Percentiles rank a stretch among this genome's conserved stretches.
Conservation (phyloP, 2,797 vertebrate species). For the Bradypus variegatus region DNA sequence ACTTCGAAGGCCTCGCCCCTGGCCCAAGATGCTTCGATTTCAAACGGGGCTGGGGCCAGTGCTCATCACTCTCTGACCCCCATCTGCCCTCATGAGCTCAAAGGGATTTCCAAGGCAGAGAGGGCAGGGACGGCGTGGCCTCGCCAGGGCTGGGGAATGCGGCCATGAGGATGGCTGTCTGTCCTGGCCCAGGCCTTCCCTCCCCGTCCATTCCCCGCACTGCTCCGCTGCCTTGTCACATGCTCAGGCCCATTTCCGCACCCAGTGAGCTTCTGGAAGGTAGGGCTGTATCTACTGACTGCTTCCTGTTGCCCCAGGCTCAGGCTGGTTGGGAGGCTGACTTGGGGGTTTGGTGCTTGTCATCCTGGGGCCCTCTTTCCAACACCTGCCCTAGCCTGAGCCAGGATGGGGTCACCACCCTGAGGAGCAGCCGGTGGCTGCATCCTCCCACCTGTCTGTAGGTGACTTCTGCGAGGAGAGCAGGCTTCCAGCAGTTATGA, state of each 20-base stretch:
- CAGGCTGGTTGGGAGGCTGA: not conserved
- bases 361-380: not conserved
- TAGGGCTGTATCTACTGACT: not conserved
- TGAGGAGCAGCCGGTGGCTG: not conserved
- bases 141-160: not conserved
- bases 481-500: not conserved
- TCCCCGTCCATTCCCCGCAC: not conserved
- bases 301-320: not conserved
- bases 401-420: not conserved
- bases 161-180: not conserved
- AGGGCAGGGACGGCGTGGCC: constrained; percentile 32
- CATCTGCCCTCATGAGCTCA: constrained; percentile 59
- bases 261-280: not conserved
- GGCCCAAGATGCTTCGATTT: constrained; percentile 57
- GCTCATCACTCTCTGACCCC: constrained; percentile 48
- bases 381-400: not conserved
- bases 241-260: not conserved
- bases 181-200: not conserved
- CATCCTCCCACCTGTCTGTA: not conserved
- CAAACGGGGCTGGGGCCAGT: constrained; percentile 55
- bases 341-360: not conserved
- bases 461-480: not conserved
- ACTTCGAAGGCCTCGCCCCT: constrained; percentile 55
- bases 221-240: not conserved
- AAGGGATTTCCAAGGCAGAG: constrained; percentile 59